phyloP scores from a whole-genome alignment of 2,113 vertebrate genomes.

The Raja brachyura region DNA sequence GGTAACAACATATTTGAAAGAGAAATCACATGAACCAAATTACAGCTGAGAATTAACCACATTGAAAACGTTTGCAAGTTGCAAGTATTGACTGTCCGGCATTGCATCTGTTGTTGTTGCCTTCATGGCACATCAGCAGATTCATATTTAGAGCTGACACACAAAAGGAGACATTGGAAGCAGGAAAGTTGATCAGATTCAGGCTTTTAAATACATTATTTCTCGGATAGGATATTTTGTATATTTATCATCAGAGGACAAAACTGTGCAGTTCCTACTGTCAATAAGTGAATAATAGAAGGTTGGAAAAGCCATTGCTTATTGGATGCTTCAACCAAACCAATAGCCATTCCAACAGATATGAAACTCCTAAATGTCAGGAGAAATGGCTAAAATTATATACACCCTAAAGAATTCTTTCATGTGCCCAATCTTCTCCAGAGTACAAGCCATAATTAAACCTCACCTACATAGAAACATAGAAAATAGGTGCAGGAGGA shows the following conservation, averaged over 20 bases:
- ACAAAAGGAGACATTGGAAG: neutral
- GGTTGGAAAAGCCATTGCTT: neutral
- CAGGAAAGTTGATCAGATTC: neutral
- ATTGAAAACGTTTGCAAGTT: neutral
- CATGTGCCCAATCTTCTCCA: no score
- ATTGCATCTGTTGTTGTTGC: neutral
- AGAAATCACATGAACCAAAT: neutral
- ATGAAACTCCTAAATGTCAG: neutral
- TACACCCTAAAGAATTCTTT: neutral
- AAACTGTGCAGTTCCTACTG: neutral
- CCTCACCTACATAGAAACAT: no score
- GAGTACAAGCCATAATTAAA: no score
- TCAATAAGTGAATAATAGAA: neutral
- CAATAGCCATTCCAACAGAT: neutral
- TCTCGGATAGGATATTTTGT: neutral
- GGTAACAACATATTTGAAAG: neutral
- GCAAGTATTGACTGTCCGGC: neutral
- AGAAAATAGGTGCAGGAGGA: no score
- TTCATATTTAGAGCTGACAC: neutral
- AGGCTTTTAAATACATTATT: neutral
- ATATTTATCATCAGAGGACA: neutral
- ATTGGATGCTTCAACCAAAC: neutral
- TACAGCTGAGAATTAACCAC: neutral
- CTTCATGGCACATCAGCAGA: neutral
- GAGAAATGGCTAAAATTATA: neutral